Percentiles rank a stretch among this genome's conserved stretches.
These are phyloP conservation scores for Sylvia atricapilla DNA, from an alignment of 2,113 vertebrate genomes.

Conservation along the genomic window DNA sequence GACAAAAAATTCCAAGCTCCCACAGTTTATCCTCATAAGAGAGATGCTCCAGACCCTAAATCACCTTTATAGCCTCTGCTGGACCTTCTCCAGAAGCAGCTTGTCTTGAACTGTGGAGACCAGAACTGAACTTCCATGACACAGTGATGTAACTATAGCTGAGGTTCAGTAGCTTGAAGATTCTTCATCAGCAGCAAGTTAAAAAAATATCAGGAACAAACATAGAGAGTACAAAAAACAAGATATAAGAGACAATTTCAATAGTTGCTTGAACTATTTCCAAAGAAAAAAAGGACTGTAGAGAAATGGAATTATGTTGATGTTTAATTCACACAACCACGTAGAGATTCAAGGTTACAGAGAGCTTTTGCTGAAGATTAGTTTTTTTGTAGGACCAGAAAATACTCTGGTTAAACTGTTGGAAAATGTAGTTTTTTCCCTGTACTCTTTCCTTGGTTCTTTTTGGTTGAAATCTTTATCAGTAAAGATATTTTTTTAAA, in stretches of 20 bases:
- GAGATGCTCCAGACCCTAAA: not conserved
- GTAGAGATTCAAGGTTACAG: not conserved
- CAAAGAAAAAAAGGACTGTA: not conserved
- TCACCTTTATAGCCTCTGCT: not conserved
- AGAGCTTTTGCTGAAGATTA: not conserved
- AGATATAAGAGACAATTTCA: not conserved
- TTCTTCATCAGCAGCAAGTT: not conserved
- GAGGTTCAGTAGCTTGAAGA: not conserved
- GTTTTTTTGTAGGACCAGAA: not conserved
- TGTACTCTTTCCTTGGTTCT: not conserved
- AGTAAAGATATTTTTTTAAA: not conserved
- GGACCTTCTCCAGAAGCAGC: not conserved
- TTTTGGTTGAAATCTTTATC: not conserved
- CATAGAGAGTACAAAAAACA: not conserved
- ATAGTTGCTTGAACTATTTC: not conserved
- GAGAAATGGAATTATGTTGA: accelerated
- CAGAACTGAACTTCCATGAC: not conserved
- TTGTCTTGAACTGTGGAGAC: not conserved
- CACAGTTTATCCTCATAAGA: not conserved
- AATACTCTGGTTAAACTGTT: not conserved
- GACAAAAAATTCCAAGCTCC: not conserved
- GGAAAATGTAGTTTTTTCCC: not conserved
- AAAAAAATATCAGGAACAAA: not conserved
- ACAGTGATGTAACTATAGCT: not conserved
- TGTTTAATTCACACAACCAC: not conserved